Percentiles rank a stretch among this genome's conserved stretches.
phyloP scores from a whole-genome alignment of 2,113 vertebrate species.

The Sinocyclocheilus rhinocerous region DNA sequence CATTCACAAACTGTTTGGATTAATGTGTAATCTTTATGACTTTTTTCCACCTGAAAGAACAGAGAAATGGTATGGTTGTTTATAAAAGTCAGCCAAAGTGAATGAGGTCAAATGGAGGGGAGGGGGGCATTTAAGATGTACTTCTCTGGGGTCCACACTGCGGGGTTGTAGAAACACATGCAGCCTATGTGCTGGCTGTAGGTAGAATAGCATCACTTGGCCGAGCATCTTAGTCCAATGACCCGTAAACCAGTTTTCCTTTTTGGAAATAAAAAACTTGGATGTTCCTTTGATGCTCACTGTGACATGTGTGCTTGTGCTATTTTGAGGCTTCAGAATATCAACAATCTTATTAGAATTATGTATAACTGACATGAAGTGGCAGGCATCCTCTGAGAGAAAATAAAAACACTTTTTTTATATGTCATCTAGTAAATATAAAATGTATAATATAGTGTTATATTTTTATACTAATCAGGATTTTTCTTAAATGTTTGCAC shows the following conservation, averaged over 20 bases:
- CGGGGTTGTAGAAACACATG: conserved; percentile 9
- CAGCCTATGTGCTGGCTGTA: not conserved
- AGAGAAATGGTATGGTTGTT: not conserved
- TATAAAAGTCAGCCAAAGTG: not conserved
- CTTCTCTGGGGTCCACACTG: conserved; percentile 5
- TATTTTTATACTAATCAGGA: not conserved
- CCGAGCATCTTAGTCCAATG: not conserved
- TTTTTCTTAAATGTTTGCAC: not conserved
- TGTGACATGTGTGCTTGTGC: not conserved
- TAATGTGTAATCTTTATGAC: too few relatives aligned
- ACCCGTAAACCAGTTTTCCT: not conserved
- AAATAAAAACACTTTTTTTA: too few relatives aligned
- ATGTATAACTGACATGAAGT: conserved; percentile 25
- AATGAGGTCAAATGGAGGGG: not conserved
- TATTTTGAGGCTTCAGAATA: conserved; percentile 8
- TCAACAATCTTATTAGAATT: not conserved
- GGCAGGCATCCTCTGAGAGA: not conserved
- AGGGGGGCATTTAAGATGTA: too few relatives aligned
- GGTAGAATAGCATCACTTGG: conserved; percentile 23
- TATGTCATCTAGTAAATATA: not conserved
- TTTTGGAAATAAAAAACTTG: not conserved
- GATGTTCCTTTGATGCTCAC: conserved; percentile 18
- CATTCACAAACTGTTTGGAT: too few relatives aligned
- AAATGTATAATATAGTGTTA: not conserved
- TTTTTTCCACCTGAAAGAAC: not conserved